Evolutionary conservation across 1,140 invertebrate genomes (phyloP), one percentile per base, ranked within the genome.

Genomic region (Diuraphis noxia): DNA sequence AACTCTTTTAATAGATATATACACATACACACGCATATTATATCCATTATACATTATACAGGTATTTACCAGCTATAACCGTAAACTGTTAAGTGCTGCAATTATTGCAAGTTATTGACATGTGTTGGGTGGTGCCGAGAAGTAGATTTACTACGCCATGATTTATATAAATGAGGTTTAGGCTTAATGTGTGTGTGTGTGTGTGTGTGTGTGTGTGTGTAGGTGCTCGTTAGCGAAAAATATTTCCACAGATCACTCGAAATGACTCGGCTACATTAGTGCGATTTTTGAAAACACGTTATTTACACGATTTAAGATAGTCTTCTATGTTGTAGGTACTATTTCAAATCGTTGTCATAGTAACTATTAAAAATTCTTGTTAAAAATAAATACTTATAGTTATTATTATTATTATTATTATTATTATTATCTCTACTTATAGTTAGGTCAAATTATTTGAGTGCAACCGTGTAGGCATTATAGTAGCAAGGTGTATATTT

Each of bases 361-460:
- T 56, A 30, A n/a, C 56, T n/a, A 30, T 72, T 72, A n/a, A 19
- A 72, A 72, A 17, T n/a, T n/a, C 56, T 10, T n/a, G 5, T n/a
- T 72, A 72, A 72, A n/a, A n/a, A 72, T 72, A 72, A n/a, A 72
- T 72, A 72, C 56, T 72, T 63, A n/a, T n/a, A n/a, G n/a, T n/a
- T n/a, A n/a, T n/a, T n/a, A n/a, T n/a, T n/a, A n/a, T n/a, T n/a
- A n/a, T n/a, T n/a, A n/a, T n/a, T n/a, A n/a, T n/a, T n/a, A n/a
- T n/a, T n/a, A n/a, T n/a, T n/a, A n/a, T n/a, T n/a, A n/a, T n/a
- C n/a, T n/a, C n/a, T 46, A 46, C 46, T 13, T 72, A 72, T 72
- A 17, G 10, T 63, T 1, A n/a, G 56, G 10, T n/a, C 30, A n/a
- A 63, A 63, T 63, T 13, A 63, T n/a, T 63, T 17, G 56, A 63